Evolutionary conservation across 2,797 vertebrate species (phyloP).

Genomic region (Scomberomorus guttatus): DNA sequence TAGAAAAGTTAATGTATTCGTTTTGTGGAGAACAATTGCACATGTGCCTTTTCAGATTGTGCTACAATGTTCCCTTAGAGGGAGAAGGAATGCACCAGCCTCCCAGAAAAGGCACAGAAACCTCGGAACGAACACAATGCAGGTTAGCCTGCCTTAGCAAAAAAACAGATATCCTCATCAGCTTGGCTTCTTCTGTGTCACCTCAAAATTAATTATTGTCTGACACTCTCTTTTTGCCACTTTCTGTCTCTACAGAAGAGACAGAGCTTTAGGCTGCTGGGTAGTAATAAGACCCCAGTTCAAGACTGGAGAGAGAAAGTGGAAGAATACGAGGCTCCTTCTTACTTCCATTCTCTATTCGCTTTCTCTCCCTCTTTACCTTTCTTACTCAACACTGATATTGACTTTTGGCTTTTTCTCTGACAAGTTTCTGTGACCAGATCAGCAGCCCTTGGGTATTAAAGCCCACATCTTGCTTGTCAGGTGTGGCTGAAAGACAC

Average conservation of each 20-base stretch:
- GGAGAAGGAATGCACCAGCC: neutral
- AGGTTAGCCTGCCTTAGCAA: constrained; percentile 40
- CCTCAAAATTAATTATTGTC: constrained; percentile 64
- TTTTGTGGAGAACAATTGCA: constrained; percentile 24
- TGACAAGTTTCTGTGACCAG: constrained; percentile 63
- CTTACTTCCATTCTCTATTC: constrained; percentile 28
- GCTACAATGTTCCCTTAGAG: neutral
- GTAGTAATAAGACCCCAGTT: constrained; percentile 56
- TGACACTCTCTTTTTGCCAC: constrained; percentile 44
- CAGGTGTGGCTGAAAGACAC: constrained; percentile 62
- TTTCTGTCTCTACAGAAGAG: constrained; percentile 41
- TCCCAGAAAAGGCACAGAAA: constrained; percentile 2
- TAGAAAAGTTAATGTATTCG: constrained; percentile 46
- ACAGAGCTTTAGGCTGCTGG: constrained; percentile 51
- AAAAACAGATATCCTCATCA: constrained; percentile 38
- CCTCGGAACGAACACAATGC: constrained; percentile 7
- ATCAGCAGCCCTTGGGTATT: constrained; percentile 61
- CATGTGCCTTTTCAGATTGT: constrained; percentile 51
- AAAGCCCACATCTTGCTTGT: constrained; percentile 64
- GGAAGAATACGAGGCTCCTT: constrained; percentile 30
- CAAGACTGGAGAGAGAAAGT: constrained; percentile 25
- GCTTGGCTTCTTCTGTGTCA: constrained; percentile 25
- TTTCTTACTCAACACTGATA: constrained; percentile 49
- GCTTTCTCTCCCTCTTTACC: constrained; percentile 32
- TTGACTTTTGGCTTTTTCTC: constrained; percentile 54